Percentiles rank a stretch among this genome's conserved stretches.
Conservation (phyloP, 2,888 invertebrate species). For the Nomada flava region DNA sequence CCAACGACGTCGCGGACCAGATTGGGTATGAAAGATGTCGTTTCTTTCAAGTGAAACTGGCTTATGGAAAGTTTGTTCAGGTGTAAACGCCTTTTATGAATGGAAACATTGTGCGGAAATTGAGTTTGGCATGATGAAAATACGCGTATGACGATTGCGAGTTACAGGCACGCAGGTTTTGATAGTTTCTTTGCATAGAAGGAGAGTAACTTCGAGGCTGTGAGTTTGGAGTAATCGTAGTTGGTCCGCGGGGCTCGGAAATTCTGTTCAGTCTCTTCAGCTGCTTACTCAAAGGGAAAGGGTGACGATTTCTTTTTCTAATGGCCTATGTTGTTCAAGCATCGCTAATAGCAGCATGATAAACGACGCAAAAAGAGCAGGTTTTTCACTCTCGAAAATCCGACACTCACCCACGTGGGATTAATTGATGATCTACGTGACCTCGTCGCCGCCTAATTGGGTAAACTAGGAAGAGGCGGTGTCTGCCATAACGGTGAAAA, state of each 20-base stretch:
- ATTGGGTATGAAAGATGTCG: not conserved
- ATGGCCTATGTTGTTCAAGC: conserved; percentile 8
- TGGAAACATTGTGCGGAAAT: too few relatives aligned
- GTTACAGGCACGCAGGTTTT: too few relatives aligned
- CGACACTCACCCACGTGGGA: conserved; percentile 43
- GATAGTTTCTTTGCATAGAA: too few relatives aligned
- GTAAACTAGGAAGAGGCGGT: conserved; percentile 36
- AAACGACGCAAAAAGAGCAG: conserved; percentile 42
- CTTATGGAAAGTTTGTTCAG: too few relatives aligned
- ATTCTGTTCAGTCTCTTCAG: not conserved
- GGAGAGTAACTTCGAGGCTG: too few relatives aligned
- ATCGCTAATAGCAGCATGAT: conserved; percentile 38
- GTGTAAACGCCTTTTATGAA: too few relatives aligned
- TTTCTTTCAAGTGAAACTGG: too few relatives aligned
- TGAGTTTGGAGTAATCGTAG: not conserved
- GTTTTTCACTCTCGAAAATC: conserved; percentile 22
- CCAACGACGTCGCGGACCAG: not conserved
- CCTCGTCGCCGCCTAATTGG: conserved; percentile 58
- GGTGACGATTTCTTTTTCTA: conserved; percentile 13
- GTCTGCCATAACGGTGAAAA: not conserved
- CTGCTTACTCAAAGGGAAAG: not conserved
- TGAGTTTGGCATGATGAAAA: too few relatives aligned
- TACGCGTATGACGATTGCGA: too few relatives aligned
- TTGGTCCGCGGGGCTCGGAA: not conserved
- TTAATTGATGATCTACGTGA: conserved; percentile 54